phyloP scores from a whole-genome alignment of 2,888 invertebrate genomes.

The Drosophila dives region DNA sequence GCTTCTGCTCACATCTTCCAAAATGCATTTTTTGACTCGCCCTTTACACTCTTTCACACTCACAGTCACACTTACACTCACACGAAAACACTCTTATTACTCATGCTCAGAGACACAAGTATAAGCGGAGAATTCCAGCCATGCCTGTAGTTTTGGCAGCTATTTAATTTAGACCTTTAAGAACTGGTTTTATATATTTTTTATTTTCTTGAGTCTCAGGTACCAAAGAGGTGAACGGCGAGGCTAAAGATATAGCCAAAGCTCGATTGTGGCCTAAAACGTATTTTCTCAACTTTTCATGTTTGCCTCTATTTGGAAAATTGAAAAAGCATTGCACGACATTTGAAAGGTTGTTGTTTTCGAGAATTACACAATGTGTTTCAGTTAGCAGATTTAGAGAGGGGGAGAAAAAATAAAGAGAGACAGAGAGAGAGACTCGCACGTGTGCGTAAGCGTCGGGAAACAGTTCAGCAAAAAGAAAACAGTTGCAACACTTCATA shows the following conservation, averaged over 20 bases:
- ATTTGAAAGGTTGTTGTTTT: constrained; percentile 45
- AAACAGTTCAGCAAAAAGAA: constrained; percentile 52
- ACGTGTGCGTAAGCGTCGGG: constrained; percentile 8
- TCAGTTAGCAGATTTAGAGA: neutral
- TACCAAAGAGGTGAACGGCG: constrained; percentile 34
- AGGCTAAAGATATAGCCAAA: constrained; percentile 16
- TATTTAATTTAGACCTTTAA: constrained; percentile 29
- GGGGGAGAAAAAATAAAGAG: neutral
- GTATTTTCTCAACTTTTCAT: constrained; percentile 67
- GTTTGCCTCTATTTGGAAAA: constrained; percentile 69
- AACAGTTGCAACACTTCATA: constrained; percentile 49
- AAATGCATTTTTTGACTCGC: constrained; percentile 39
- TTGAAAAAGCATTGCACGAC: constrained; percentile 74
- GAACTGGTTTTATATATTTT: constrained; percentile 41
- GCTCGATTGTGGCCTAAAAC: constrained; percentile 12
- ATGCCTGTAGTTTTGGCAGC: constrained; percentile 55
- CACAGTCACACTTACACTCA: neutral
- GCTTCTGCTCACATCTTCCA: constrained; percentile 37
- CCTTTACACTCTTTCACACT: constrained; percentile 31
- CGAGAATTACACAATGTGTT: constrained; percentile 43
- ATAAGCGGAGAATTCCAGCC: constrained; percentile 41
- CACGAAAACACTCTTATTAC: neutral
- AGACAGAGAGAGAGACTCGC: neutral
- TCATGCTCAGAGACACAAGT: constrained; percentile 1
- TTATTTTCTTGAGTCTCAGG: constrained; percentile 9